Evolutionary conservation across 2,797 vertebrate species (phyloP), one percentile per base, ranked within the genome.

Genomic region (Spheniscus humboldti): DNA sequence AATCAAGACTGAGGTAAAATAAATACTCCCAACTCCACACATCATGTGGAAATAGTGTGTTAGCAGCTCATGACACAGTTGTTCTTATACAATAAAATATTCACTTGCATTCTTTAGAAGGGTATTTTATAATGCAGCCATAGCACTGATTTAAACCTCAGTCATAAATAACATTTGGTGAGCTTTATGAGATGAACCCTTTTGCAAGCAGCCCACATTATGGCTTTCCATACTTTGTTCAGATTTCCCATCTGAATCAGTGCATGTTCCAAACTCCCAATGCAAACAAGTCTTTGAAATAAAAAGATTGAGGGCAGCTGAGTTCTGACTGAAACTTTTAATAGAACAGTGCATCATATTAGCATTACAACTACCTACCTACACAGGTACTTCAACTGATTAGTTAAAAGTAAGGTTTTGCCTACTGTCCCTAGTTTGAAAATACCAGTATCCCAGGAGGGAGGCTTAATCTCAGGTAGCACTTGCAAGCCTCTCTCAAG

Each of bases 161-260:
- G 35, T n/a, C 56, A 45, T 50, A 63, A 77, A 74, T 47, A 84
- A 74, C 3, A 31, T 47, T 41, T 39, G 45, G 18, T 14, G 23
- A 86, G 62, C 7, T 90, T 77, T 60, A 41, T 15, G 50, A 91
- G 47, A 85, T 3, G 4, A 89, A 53, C 4, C 16, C 20, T 84
- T 81, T 12, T 63, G 35, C 64, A 77, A 84, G 22, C 18, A 91
- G 62, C 33, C 8, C 23, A n/a, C 41, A 30, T 6, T 7, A 20
- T 9, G n/a, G 31, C 25, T 86, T 88, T 69, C 48, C 39, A 55
- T 43, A 30, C 22, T 73, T 84, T 25, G 31, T 24, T 60, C 41
- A n/a, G 74, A 43, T 71, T 64, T 81, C 31, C 0, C 1, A 18
- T 35, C 28, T n/a, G 28, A 78, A 82, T 12, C 0, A 0, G 13